Evolutionary conservation across 1,140 invertebrate genomes (phyloP), one percentile per base, ranked within the genome.

Genomic region (Episyrphus balteatus): DNA sequence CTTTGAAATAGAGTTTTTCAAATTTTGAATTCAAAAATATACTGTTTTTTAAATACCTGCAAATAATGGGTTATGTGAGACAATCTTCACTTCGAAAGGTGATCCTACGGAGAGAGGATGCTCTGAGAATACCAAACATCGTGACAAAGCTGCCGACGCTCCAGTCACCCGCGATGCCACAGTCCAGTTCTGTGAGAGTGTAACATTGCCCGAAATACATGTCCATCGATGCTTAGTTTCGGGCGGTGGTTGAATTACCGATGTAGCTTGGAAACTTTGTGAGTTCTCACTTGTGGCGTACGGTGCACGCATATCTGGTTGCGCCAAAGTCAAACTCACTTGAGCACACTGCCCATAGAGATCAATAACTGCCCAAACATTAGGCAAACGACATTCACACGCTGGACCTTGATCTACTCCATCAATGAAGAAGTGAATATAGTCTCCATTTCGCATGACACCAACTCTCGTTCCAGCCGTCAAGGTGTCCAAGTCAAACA

Each of bases 261-360:
- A 67, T 7, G 58, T 60, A n/a, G 67, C 61, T 52, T 68, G 61
- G 18, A 62, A 63, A 38, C 62, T 67, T 52, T 70, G 66, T 8
- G 66, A 68, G 15, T 68, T 68, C 42, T 68, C 66, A 43, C 65
- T 68, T 32, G 63, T 69, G 15, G 66, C 66, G 52, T 69, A 69
- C 10, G 67, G 64, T 9, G 67, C 62, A 18, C 59, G 55, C 37
- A 66, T 58, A 37, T 64, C 60, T 7, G 38, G 26, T 26, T 70
- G 69, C 1, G 63, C 63, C 17, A 61, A 64, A 42, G 70, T 69
- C 8, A 75, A 66, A 51, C 68, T 72, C 42, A 95, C 90, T 76
- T 94, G 88, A 17, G 88, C 88, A 70, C 92, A 96, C 62, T 92
- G 89, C 6, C 92, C 92, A 64, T 95, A 95, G 12, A 96, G 74